Evolutionary conservation across 2,113 vertebrate genomes (phyloP).

Genomic region (Nanorana parkeri): DNA sequence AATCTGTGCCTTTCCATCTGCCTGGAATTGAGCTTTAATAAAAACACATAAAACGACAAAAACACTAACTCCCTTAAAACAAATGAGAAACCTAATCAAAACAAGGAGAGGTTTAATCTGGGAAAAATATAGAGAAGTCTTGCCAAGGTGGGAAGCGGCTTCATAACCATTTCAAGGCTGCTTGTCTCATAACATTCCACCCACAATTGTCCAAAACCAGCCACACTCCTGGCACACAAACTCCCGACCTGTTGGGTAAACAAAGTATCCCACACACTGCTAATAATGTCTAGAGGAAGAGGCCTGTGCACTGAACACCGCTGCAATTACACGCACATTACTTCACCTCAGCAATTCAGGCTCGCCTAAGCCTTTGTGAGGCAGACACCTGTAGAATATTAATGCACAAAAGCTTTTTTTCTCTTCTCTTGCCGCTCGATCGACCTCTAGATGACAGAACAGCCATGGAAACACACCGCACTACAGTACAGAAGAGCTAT

Average conservation of each 20-base stretch:
- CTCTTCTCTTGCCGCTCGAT: conserved; percentile 5
- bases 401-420: conserved; percentile 15
- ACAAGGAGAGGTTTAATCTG: too few relatives aligned
- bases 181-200: background rate
- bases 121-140: too few relatives aligned
- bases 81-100: too few relatives aligned
- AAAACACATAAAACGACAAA: too few relatives aligned
- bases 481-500: conserved; percentile 25
- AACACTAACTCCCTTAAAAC: too few relatives aligned
- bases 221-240: background rate
- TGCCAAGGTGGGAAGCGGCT: too few relatives aligned
- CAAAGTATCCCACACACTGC: background rate
- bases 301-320: background rate
- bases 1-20: too few relatives aligned
- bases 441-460: conserved; percentile 36
- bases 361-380: background rate
- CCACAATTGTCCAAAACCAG: background rate
- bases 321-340: conserved; percentile 12
- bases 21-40: too few relatives aligned
- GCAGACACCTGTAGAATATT: conserved; percentile 42
- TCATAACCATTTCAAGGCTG: too few relatives aligned
- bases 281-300: background rate
- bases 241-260: background rate
- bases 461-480: conserved; percentile 42
- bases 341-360: background rate